Percentiles rank a stretch among this genome's conserved stretches.
Evolutionary conservation across 2,797 vertebrate species (phyloP).

Genomic region (Diceros bicornis): DNA sequence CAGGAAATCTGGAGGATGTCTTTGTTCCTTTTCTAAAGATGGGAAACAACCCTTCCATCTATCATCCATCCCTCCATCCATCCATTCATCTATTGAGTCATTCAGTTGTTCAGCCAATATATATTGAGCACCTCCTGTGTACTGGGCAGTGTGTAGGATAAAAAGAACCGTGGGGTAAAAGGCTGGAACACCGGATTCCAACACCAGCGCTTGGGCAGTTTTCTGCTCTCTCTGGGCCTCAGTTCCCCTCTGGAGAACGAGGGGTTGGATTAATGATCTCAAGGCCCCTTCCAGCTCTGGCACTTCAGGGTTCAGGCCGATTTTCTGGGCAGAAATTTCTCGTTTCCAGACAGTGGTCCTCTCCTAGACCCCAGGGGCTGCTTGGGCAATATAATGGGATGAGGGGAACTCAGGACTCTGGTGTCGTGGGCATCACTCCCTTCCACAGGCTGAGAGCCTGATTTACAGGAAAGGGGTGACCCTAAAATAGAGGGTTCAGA

Average conservation of each 20-base stretch:
- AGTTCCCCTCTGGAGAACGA: neutral
- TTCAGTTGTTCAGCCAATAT: neutral
- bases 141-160: no score
- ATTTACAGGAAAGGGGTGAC: neutral
- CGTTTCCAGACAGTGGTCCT: neutral
- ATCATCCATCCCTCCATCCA: no score
- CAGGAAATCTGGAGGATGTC: neutral
- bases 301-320: neutral
- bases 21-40: conserved; percentile 1
- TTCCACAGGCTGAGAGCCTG: neutral
- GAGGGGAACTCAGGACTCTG: neutral
- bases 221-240: neutral
- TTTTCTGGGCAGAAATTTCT: neutral
- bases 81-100: neutral
- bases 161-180: neutral
- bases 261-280: neutral
- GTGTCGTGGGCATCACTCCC: neutral
- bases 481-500: neutral
- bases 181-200: neutral
- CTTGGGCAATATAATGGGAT: neutral
- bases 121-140: neutral
- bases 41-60: neutral
- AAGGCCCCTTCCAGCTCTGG: neutral
- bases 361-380: neutral
- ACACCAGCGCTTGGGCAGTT: neutral